Percentiles rank a stretch among this genome's conserved stretches.
Evolutionary conservation across 2,888 invertebrate species (phyloP).

Genomic region (Pseudoips prasinana): DNA sequence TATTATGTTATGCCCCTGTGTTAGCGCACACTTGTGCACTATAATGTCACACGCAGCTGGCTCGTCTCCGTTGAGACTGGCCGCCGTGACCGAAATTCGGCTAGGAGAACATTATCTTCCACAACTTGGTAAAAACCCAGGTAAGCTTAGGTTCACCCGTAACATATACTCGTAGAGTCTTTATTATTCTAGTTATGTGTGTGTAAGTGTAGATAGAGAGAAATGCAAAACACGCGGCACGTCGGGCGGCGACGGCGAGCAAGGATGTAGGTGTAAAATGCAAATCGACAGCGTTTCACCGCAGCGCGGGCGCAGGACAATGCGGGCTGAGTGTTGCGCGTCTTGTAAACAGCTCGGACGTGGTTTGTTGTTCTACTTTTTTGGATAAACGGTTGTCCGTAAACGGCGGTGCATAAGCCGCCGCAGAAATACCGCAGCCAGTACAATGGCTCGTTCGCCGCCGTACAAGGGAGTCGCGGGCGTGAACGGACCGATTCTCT

Average conservation of each 20-base stretch:
- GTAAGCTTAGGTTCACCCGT: no score
- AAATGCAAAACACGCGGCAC: slow-evolving; percentile 55
- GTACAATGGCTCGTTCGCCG: slow-evolving; percentile 69
- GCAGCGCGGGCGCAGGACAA: slow-evolving; percentile 67
- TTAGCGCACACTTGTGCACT: no score
- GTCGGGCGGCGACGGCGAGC: slow-evolving; percentile 29
- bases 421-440: slow-evolving; percentile 69
- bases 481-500: slow-evolving; percentile 58
- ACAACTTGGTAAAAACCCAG: no score
- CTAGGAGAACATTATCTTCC: no score
- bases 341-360: slow-evolving; percentile 74
- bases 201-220: slow-evolving; percentile 37
- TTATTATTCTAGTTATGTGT: slow-evolving; percentile 30
- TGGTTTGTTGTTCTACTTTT: slow-evolving; percentile 78
- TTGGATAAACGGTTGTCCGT: slow-evolving; percentile 75
- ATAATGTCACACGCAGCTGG: no score
- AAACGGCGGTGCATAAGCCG: slow-evolving; percentile 70
- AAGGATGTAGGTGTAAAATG: slow-evolving; percentile 68
- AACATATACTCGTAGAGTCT: slow-evolving; percentile 12
- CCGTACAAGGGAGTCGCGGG: slow-evolving; percentile 66
- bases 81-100: no score
- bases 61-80: no score
- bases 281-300: slow-evolving; percentile 71
- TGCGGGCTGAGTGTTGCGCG: slow-evolving; percentile 69
- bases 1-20: no score